Evolutionary conservation across 2,113 vertebrate species (phyloP), one percentile per base, ranked within the genome.

Genomic region (Alexandromys fortis): DNA sequence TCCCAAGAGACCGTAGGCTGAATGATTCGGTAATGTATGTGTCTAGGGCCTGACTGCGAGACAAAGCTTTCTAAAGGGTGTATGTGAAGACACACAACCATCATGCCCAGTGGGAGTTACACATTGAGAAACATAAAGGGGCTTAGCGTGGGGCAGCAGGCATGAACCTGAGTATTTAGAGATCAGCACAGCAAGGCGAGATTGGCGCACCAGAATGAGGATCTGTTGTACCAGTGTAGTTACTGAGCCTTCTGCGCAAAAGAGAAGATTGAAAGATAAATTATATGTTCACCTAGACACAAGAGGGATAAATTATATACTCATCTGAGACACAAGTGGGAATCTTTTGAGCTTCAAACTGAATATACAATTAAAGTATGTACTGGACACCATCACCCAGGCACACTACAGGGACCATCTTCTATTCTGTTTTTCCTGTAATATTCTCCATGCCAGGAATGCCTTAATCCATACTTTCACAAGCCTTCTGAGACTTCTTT

Each of bases 11-110:
- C 63, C 24, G 42, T 94, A 96, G 96, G 89, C 91, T 98, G 95
- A 97, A 97, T 97, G 95, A 97, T 91, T 97, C 96, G 86, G 94
- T 97, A 96, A 97, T 68, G 65, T 94, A 97, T 97, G 93, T 96
- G 95, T 97, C 95, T 97, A 58, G 77, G 52, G 88, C 67, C 77
- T 97, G 88, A 47, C 94, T 92, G 81, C 82, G 92, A 97, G 70
- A 75, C 7, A 63, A 13, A 55, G 45, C 30, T 95, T 76, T 97
- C 73, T n/a, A 33, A 30, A 92, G 30, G 70, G 21, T 35, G 33
- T 17, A 35, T 72, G 85, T 94, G 81, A 92, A 63, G 81, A 95
- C 38, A 61, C 45, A 4, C 38, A 92, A 92, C 63, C 52, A 58
- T 68, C n/a, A 58, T 19, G 49, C 72, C 24, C 52, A 76, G 33